Evolutionary conservation across 2,113 vertebrate genomes (phyloP), one percentile per base, ranked within the genome.

Genomic region (Vulpes vulpes): DNA sequence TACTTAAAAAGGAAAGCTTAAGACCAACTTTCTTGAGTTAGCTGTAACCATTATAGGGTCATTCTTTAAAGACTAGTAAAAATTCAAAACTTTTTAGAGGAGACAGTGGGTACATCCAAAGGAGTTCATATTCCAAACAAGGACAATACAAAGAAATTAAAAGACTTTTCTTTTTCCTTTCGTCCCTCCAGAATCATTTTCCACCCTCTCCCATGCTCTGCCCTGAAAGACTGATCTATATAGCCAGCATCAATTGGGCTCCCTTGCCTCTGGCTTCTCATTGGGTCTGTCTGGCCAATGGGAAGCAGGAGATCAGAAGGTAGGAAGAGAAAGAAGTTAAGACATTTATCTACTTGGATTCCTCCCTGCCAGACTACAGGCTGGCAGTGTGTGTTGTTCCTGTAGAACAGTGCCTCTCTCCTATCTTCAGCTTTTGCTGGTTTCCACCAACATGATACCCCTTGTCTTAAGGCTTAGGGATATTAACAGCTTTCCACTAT

Each of bases 1-100:
- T 78, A 71, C 67, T 90, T 93, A 30, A 82, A 82, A 97, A 96
- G 65, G 65, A 82, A 97, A 79, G n/a, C 1, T 23, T 84, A 91
- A 59, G 51, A 5, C 17, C n/a, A 91, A 35, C 27, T 87, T 91
- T 95, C 43, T 83, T 95, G 16, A 90, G 27, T 64, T 90, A 35
- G 86, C 20, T 57, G 8, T 73, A 83, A 83, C 49, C 57, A 78
- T 3, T n/a, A 86, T 23, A 20, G 6, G 11, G 20, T 92, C 25
- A 95, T 27, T 51, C 57, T 53, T 78, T 35, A 84, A 97, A 86
- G 22, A 93, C 38, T 83, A 83, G 55, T 22, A 91, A 92, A 96
- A 82, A 74, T 30, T 71, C 16, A 79, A 81, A 93, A 82, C 32
- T 9, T 71, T 80, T 62, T 35, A 64, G 74, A 60, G 51, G 55